Conservation (phyloP, 2,888 invertebrate species). For the Liodrosophila aerea region DNA sequence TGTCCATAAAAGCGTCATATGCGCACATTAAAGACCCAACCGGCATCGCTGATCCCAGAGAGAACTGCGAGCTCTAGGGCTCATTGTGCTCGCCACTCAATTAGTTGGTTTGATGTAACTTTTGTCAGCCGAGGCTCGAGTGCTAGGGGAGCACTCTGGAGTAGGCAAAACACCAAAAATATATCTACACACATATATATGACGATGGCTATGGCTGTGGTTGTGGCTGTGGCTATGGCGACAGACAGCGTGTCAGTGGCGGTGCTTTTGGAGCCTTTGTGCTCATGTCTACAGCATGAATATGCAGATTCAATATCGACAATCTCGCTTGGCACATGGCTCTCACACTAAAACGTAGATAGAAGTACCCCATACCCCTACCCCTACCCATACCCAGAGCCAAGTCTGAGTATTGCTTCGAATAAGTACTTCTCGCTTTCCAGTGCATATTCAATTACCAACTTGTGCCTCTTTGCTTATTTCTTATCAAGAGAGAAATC, state of each 20-base stretch:
- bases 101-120: slow-evolving; percentile 76
- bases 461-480: slow-evolving; percentile 35
- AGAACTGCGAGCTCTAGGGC: slow-evolving; percentile 46
- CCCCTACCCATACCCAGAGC: background rate
- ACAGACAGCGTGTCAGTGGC: slow-evolving; percentile 72
- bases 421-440: slow-evolving; percentile 45
- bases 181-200: no score
- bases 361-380: no score
- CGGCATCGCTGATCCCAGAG: slow-evolving; percentile 34
- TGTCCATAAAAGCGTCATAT: slow-evolving; percentile 59
- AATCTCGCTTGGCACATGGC: slow-evolving; percentile 34
- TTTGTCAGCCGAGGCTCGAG: slow-evolving; percentile 59
- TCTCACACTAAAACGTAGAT: slow-evolving; percentile 4
- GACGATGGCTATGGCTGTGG: slow-evolving; percentile 3
- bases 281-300: slow-evolving; percentile 66
- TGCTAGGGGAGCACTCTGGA: slow-evolving; percentile 33
- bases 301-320: slow-evolving; percentile 68
- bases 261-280: slow-evolving; percentile 70
- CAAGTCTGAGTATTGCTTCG: slow-evolving; percentile 16
- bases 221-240: slow-evolving; percentile 29
- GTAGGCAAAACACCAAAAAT: no score
- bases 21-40: slow-evolving; percentile 65
- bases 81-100: slow-evolving; percentile 74
- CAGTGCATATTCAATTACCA: slow-evolving; percentile 64
- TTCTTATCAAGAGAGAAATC: slow-evolving; percentile 69